phyloP scores from a whole-genome alignment of 2,888 invertebrate genomes.

The Calameuta idolon region DNA sequence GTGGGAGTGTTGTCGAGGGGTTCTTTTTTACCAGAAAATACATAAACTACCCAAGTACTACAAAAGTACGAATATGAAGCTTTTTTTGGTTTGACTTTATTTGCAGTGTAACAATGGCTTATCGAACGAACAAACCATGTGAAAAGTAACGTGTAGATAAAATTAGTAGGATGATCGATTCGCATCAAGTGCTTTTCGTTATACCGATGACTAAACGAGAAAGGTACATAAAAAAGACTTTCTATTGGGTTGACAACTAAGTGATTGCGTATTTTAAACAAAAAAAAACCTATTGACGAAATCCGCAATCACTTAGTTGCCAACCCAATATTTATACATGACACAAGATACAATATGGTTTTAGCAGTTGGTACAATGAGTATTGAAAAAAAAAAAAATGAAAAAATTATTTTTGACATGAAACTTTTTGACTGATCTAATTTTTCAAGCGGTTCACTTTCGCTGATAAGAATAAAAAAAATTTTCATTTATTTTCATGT shows the following conservation, averaged over 20 bases:
- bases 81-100: not conserved
- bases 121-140: not conserved
- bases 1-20: not conserved
- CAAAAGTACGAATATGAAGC: not conserved
- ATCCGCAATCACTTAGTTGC: too few relatives aligned
- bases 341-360: not conserved
- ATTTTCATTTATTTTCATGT: conserved; percentile 12
- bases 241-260: too few relatives aligned
- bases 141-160: too few relatives aligned
- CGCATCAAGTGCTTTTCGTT: not conserved
- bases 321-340: not conserved
- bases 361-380: not conserved
- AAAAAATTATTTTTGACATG: too few relatives aligned
- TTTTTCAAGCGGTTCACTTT: too few relatives aligned
- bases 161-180: not conserved
- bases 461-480: too few relatives aligned
- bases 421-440: too few relatives aligned
- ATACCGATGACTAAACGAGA: not conserved
- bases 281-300: too few relatives aligned
- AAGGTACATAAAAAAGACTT: not conserved
- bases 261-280: too few relatives aligned
- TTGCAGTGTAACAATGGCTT: not conserved
- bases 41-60: not conserved
- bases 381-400: too few relatives aligned
- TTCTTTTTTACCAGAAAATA: not conserved